Percentiles rank a stretch among this genome's conserved stretches.
phyloP scores from a whole-genome alignment of 2,113 vertebrate genomes.

The Megaceryle maxima region DNA sequence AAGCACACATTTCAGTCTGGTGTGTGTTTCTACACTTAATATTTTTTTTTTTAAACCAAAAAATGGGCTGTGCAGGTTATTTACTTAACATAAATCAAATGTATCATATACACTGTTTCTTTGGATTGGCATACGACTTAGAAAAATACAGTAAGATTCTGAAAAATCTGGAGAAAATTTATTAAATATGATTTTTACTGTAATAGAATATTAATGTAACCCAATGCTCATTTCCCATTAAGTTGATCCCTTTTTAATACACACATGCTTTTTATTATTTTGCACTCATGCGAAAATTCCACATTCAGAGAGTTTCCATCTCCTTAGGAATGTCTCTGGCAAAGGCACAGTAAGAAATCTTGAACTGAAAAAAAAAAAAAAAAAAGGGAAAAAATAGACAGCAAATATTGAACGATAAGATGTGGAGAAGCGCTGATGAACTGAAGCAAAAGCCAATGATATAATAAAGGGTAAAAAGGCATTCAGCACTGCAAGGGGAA shows the following conservation, averaged over 20 bases:
- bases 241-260: slow-evolving; percentile 80
- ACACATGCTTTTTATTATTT: slow-evolving; percentile 90
- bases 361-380: slow-evolving; percentile 41
- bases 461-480: slow-evolving; percentile 55
- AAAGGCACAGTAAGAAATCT: slow-evolving; percentile 67
- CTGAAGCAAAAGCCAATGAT: slow-evolving; percentile 33
- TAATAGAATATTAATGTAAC: slow-evolving; percentile 87
- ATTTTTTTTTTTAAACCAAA: slow-evolving; percentile 54
- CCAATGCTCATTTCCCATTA: slow-evolving; percentile 84
- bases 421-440: slow-evolving; percentile 23
- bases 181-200: slow-evolving; percentile 87
- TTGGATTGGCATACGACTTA: slow-evolving; percentile 75
- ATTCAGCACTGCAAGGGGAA: slow-evolving; percentile 40
- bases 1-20: slow-evolving; percentile 59
- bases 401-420: slow-evolving; percentile 55
- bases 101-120: slow-evolving; percentile 73
- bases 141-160: slow-evolving; percentile 79
- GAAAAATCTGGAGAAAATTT: slow-evolving; percentile 78
- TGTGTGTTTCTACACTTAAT: slow-evolving; percentile 76
- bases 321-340: slow-evolving; percentile 81
- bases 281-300: slow-evolving; percentile 85
- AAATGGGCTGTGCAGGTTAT: slow-evolving; percentile 72
- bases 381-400: slow-evolving; percentile 16
- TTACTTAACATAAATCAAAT: slow-evolving; percentile 83
- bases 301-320: slow-evolving; percentile 84